Base-by-base conservation (phyloP, 2,113 vertebrate genomes). In the Ameiurus melas region DNA sequence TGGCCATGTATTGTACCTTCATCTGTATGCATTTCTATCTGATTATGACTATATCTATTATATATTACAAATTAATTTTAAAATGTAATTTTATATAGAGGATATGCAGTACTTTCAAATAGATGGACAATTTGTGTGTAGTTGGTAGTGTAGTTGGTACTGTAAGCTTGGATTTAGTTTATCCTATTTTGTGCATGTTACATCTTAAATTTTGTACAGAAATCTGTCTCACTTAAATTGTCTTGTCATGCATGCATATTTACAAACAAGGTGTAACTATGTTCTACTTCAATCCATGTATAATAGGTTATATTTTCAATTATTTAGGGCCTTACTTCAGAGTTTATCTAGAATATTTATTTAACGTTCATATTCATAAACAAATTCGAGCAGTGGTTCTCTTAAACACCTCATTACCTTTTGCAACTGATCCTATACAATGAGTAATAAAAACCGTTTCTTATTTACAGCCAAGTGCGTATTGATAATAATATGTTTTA, bases 401-500 rank as follows among this genome's bases (percentile, higher is more conserved):
- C 17, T 55, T 12, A 80, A 33, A 81, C 79, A 81, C 12, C 2
- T 81, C 20, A 58, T 81, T 81, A 58, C 79, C n/a, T 81, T n/a
- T 57, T 36, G 12, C 33, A 78, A 78, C 25, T 51, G 25, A 47
- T 78, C 53, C 53, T 81, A n/a, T 20, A 20, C 53, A 81, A 58
- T 57, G 53, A 13, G 55, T 81, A 81, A 57, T 81, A n/a, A 57
- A 80, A 33, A n/a, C 0, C 20, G 27, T 58, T 33, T 36, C 2
- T 58, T 58, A 58, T 81, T 81, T 81, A 36, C 53, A 81, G 27
- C 6, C 53, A 81, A 81, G 71, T 43, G 20, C 10, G 9, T 80
- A 51, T 80, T 55, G 16, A 79, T 79, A 30, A 80, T 55, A 55
- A 55, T 25, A 80, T 55, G 13, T 58, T 81, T 83, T 83, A 39